Evolutionary conservation across 2,888 invertebrate genomes (phyloP).

Genomic region (Ormyrus rosae): DNA sequence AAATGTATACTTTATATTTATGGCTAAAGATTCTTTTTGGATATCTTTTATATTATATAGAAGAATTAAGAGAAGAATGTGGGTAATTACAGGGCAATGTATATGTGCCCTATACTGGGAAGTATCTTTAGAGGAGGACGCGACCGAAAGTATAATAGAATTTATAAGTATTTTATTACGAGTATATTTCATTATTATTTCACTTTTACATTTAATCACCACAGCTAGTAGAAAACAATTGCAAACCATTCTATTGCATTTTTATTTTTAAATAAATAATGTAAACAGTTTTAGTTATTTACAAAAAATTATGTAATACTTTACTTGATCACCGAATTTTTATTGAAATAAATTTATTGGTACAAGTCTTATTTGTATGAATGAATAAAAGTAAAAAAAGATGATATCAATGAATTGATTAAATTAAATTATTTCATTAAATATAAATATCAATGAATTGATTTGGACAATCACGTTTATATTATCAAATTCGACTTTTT

Average conservation of each 20-base stretch:
- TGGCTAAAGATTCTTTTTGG: conserved; percentile 64
- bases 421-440: no score
- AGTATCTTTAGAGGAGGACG: neutral
- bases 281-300: neutral
- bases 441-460: no score
- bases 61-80: conserved; percentile 1
- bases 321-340: neutral
- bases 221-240: no score
- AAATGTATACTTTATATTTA: conserved; percentile 69
- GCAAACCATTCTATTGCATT: neutral
- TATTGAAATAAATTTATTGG: neutral
- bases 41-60: conserved; percentile 51
- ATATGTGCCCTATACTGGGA: neutral
- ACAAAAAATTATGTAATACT: neutral
- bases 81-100: neutral
- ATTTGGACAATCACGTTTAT: no score
- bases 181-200: neutral
- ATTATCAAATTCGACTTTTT: no score
- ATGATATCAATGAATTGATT: no score
- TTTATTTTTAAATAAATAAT: neutral
- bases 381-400: no score
- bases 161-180: conserved; percentile 40
- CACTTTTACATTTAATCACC: no score
- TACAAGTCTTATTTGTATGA: neutral
- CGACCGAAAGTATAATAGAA: conserved; percentile 18